phyloP scores from a whole-genome alignment of 1,140 invertebrate genomes.

The Neuroterus valhalla region DNA sequence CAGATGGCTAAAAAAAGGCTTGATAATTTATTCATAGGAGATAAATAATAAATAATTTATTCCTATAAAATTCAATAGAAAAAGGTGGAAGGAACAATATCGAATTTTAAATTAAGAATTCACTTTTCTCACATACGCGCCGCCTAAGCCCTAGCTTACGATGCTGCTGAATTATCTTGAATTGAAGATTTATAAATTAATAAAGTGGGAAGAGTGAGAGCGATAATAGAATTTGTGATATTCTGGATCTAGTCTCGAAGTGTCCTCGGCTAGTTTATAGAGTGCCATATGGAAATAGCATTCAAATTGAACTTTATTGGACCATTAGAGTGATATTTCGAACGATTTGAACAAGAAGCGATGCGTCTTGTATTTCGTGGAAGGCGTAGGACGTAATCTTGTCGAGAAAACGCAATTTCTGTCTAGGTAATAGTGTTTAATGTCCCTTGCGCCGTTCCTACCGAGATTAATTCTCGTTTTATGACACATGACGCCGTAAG shows the following conservation, averaged over 20 bases:
- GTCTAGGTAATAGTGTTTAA: constrained; percentile 29
- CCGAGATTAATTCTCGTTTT: constrained; percentile 29
- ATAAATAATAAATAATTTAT: no score
- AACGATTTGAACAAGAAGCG: constrained; percentile 10
- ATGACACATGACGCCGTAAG: constrained; percentile 28
- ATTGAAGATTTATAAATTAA: no score
- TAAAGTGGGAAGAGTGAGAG: no score
- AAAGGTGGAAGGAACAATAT: no score
- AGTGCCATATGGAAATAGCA: background rate
- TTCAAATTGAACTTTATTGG: constrained; percentile 21
- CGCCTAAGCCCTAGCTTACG: no score
- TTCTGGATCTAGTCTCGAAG: background rate
- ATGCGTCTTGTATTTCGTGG: constrained; percentile 23
- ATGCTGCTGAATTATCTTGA: no score
- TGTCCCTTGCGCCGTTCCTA: constrained; percentile 28
- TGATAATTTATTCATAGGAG: no score
- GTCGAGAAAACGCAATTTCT: constrained; percentile 30
- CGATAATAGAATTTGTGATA: background rate
- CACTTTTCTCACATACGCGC: no score
- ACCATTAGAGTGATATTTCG: constrained; percentile 1
- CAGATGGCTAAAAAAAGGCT: background rate
- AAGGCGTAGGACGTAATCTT: constrained; percentile 23
- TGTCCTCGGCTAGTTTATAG: background rate
- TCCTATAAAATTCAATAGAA: no score
- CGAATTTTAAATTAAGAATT: no score